Evolutionary conservation across 2,797 vertebrate genomes (phyloP).

Genomic region (Rhinoraja longicauda): DNA sequence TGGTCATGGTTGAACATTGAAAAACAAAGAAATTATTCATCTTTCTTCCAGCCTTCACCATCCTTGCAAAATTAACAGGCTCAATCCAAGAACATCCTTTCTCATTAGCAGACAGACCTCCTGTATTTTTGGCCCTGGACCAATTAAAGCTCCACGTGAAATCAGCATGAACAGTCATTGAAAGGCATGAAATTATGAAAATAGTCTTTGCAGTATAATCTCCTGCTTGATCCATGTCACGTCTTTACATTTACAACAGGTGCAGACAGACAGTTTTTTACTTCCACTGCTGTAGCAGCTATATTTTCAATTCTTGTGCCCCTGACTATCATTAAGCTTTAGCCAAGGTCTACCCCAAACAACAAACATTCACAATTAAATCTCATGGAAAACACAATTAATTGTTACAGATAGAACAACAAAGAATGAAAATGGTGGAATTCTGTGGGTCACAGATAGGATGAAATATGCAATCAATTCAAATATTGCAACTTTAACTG

Average conservation of each 20-base stretch:
- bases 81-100: background rate
- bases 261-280: background rate
- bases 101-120: background rate
- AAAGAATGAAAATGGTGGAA: background rate
- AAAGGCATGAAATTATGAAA: constrained; percentile 11
- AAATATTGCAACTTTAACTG: background rate
- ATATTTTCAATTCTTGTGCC: background rate
- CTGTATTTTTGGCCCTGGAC: background rate
- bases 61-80: background rate
- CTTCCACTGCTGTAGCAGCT: background rate
- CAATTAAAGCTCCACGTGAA: background rate
- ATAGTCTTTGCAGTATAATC: background rate
- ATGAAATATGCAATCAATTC: background rate
- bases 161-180: background rate
- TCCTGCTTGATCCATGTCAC: constrained; percentile 2
- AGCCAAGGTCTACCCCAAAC: background rate
- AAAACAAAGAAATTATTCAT: background rate
- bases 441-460: background rate
- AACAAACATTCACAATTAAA: background rate
- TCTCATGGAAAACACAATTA: background rate
- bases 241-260: background rate
- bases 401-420: background rate
- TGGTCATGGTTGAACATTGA: background rate
- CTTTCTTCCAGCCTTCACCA: background rate
- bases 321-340: background rate